phyloP scores from a whole-genome alignment of 2,888 invertebrate genomes.

The Spodoptera exigua region DNA sequence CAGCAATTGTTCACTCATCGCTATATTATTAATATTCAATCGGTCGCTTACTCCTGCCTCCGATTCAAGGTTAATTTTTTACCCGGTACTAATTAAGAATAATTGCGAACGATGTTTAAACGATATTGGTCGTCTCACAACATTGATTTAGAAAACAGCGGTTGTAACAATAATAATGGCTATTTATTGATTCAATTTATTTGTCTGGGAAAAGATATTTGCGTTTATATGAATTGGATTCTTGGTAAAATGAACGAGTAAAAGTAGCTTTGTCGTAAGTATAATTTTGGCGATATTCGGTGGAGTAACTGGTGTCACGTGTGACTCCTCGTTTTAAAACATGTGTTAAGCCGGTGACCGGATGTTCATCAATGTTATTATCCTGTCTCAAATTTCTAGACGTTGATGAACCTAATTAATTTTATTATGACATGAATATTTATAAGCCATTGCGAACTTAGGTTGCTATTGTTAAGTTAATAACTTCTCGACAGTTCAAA shows the following conservation, averaged over 20 bases:
- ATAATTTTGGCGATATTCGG: constrained; percentile 29
- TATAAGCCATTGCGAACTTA: background rate
- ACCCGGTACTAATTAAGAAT: constrained; percentile 71
- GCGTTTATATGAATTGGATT: no score
- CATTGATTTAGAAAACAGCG: constrained; percentile 45
- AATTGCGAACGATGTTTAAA: constrained; percentile 63
- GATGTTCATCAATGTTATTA: constrained; percentile 48
- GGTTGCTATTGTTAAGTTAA: no score
- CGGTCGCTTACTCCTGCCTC: constrained; percentile 77
- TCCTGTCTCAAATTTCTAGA: constrained; percentile 32
- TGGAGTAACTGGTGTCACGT: constrained; percentile 31
- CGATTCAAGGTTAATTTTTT: constrained; percentile 83
- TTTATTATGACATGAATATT: constrained; percentile 15
- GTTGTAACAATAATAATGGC: constrained; percentile 20
- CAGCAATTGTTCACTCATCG: constrained; percentile 77
- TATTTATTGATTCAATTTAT: constrained; percentile 17
- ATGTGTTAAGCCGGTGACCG: constrained; percentile 41
- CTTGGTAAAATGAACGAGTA: constrained; percentile 1
- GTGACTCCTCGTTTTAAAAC: constrained; percentile 25
- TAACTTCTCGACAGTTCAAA: no score
- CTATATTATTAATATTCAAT: constrained; percentile 80
- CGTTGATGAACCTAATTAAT: constrained; percentile 20
- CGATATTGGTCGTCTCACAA: constrained; percentile 53
- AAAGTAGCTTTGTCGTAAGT: constrained; percentile 1
- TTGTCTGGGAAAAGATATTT: no score